phyloP scores from a whole-genome alignment of 2,113 vertebrate genomes.

The Oncorhynchus nerka region DNA sequence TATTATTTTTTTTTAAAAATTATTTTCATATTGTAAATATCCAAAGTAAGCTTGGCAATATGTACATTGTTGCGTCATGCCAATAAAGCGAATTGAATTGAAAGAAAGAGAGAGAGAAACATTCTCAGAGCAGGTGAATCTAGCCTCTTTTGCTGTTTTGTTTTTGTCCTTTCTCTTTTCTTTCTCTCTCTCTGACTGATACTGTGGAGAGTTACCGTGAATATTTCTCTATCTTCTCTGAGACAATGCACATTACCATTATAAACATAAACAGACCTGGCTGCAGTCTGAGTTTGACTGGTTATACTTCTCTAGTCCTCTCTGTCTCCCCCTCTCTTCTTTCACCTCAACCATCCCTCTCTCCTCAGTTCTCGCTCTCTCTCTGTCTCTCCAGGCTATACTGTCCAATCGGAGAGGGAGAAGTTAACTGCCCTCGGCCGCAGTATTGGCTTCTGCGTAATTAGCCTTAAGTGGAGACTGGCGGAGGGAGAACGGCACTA shows the following conservation, averaged over 20 bases:
- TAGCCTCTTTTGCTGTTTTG: no score
- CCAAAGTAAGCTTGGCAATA: no score
- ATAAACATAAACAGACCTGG: neutral
- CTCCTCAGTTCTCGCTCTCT: neutral
- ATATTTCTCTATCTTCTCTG: neutral
- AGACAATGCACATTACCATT: neutral
- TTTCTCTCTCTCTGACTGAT: neutral
- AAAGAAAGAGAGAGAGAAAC: no score
- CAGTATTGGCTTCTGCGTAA: slow-evolving; percentile 65
- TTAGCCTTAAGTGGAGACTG: slow-evolving; percentile 73
- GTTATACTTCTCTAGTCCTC: neutral
- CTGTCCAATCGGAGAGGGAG: slow-evolving; percentile 30
- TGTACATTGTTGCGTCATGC: no score
- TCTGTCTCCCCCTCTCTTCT: neutral
- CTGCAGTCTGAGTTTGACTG: neutral
- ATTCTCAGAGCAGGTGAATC: no score
- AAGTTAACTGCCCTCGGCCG: slow-evolving; percentile 41
- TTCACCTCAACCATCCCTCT: neutral
- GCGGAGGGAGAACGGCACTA: slow-evolving; percentile 69
- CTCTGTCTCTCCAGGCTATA: slow-evolving; percentile 1
- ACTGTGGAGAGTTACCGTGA: neutral
- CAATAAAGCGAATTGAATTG: no score
- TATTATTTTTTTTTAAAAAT: no score
- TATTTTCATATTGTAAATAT: no score
- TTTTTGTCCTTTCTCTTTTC: neutral